A percentile compares a stretch with the other conserved stretches of the same genome.
Evolutionary conservation across 2,113 vertebrate genomes (phyloP).

Genomic region (Oreochromis tanganicae): DNA sequence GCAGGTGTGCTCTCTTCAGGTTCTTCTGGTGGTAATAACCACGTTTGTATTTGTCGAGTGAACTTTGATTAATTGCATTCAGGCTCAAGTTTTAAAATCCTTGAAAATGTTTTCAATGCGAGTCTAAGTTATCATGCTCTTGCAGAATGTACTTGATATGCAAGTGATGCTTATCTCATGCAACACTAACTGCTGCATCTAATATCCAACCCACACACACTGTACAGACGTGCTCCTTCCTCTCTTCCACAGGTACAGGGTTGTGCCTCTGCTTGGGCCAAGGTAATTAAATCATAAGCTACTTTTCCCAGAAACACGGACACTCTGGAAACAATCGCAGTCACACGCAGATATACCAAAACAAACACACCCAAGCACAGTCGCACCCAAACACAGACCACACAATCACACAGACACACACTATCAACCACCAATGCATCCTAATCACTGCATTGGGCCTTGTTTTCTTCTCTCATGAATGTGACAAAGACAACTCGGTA

Average conservation of each 20-base stretch:
- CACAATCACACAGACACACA: background rate
- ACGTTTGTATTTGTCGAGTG: background rate
- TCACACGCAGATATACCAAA: background rate
- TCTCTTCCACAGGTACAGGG: background rate
- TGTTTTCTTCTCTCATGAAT: slow-evolving; percentile 23
- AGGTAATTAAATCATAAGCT: slow-evolving; percentile 57
- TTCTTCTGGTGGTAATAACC: background rate
- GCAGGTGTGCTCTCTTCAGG: background rate
- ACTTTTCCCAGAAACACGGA: slow-evolving; percentile 35
- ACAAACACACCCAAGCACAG: background rate
- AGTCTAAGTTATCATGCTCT: background rate
- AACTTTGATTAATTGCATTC: background rate
- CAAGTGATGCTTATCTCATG: background rate
- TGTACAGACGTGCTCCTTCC: background rate
- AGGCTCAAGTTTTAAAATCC: background rate
- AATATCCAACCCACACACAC: background rate
- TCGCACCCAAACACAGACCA: background rate
- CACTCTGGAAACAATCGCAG: background rate
- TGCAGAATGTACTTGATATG: background rate
- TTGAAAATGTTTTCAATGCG: background rate
- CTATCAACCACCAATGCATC: slow-evolving; percentile 39
- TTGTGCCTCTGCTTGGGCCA: slow-evolving; percentile 46
- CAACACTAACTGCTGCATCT: background rate
- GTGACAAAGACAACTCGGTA: background rate
- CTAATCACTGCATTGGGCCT: slow-evolving; percentile 48